Base-by-base conservation (phyloP, 2,888 invertebrate species). In the Melangyna quadrimaculata region DNA sequence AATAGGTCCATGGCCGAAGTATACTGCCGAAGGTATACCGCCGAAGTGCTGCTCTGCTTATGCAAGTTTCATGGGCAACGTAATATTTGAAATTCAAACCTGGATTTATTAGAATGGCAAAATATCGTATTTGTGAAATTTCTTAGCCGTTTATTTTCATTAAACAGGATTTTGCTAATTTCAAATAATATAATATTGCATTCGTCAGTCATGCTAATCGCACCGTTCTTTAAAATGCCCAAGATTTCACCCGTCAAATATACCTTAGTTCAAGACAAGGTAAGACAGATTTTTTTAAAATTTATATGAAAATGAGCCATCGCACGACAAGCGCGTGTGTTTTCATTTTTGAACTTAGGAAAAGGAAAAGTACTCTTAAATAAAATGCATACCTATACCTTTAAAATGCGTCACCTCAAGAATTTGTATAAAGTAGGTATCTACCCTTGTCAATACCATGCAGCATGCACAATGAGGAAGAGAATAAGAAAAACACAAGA, bases 321-420 rank as follows among this genome's bases (percentile, higher is more conserved):
- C 78, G 78, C 51, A 74, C 78, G 78, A 78, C 74, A 55, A 32
- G 43, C 83, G 78, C 83, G 78, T 83, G 83, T 83, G 74, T 83
- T 83, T 78, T 78, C 43, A 57, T 78, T 75, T 67, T 17, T 67
- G 45, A 69, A 35, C 17, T 40, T 22, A 40, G 22, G 14, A 29
- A 37, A 45, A 63, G 51, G 29, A 53, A 69, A 61, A 63, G 14
- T 51, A 51, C 12, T 2, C 22, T 6, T 57, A 17, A 12, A 27
- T 61, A 27, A 55, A 37, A 51, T 24, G 14, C 48, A 22, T 22
- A 61, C 32, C 22, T 27, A 59, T 40, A 67, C 65, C 32, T 27
- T 57, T 35, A n/a, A 45, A 48, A 67, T 48, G 22, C 53, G 43
- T 48, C 57, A 65, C 67, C 61, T 74, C 51, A 53, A 35, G 37